Conservation (phyloP, 2,888 invertebrate species). For the Tenthredo notha region DNA sequence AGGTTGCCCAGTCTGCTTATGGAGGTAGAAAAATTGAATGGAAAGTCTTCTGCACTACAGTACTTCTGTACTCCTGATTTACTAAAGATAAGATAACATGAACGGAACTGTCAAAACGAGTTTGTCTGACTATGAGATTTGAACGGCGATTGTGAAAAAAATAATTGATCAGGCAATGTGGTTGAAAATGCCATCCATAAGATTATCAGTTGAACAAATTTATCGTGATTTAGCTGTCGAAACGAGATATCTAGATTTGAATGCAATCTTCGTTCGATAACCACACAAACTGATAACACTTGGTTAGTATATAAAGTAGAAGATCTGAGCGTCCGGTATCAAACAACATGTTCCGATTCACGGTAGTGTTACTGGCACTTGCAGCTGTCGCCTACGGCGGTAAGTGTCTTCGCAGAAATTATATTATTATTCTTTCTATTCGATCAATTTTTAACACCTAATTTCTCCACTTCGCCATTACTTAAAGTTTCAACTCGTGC, state of each 20-base stretch:
- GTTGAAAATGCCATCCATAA: background rate
- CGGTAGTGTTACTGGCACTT: background rate
- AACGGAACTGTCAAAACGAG: background rate
- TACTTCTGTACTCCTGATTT: background rate
- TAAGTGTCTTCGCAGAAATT: background rate
- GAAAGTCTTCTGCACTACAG: background rate
- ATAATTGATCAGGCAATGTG: background rate
- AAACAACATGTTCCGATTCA: constrained; percentile 12
- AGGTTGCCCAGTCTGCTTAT: background rate
- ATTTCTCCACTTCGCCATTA: background rate
- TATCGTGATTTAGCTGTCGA: background rate
- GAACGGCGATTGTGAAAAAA: background rate
- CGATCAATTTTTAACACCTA: background rate
- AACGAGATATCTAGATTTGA: constrained; percentile 13
- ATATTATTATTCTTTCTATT: background rate
- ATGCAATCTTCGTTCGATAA: background rate
- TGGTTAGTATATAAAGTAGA: background rate
- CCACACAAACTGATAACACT: background rate
- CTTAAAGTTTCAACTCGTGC: background rate
- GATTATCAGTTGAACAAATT: background rate
- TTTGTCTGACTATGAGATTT: background rate
- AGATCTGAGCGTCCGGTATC: background rate
- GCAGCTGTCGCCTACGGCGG: constrained; percentile 33
- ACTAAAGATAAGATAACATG: background rate
- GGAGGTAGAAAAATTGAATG: background rate